phyloP scores from a whole-genome alignment of 2,888 invertebrate species.

The Merodon equestris region DNA sequence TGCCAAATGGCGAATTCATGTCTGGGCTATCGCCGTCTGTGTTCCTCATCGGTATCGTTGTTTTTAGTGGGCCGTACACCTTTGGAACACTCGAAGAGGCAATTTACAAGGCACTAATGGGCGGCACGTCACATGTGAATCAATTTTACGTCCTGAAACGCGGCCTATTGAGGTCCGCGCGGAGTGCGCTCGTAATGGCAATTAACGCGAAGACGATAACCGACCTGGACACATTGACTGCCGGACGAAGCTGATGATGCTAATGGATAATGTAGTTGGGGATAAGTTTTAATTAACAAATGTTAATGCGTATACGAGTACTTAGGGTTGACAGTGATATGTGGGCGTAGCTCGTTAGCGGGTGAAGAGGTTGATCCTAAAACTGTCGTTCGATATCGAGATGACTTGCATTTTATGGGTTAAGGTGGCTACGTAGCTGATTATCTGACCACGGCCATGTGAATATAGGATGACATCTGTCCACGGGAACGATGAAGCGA shows the following conservation, averaged over 20 bases:
- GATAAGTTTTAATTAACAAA: constrained; percentile 59
- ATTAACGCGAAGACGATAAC: constrained; percentile 52
- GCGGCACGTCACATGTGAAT: constrained; percentile 51
- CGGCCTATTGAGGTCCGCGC: constrained; percentile 14
- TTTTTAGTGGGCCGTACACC: constrained; percentile 43
- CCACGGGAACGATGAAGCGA: constrained; percentile 12
- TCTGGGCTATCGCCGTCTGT: constrained; percentile 37
- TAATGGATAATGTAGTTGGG: constrained; percentile 32
- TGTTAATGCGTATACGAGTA: constrained; percentile 44
- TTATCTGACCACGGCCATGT: neutral
- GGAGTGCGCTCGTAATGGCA: constrained; percentile 61
- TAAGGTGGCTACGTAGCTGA: constrained; percentile 7
- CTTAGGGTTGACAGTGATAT: constrained; percentile 56
- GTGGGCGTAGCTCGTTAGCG: constrained; percentile 35
- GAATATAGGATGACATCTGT: constrained; percentile 29
- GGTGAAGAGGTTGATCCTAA: constrained; percentile 28
- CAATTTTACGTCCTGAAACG: constrained; percentile 40
- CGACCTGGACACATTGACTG: constrained; percentile 32
- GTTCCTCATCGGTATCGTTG: constrained; percentile 7
- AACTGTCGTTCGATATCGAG: constrained; percentile 33
- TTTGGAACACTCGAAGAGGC: constrained; percentile 48
- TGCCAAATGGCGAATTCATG: constrained; percentile 63
- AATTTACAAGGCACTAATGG: constrained; percentile 67
- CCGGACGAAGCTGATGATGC: constrained; percentile 4
- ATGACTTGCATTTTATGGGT: constrained; percentile 17